A percentile compares a stretch with the other conserved stretches of the same genome.
phyloP scores from a whole-genome alignment of 1,140 invertebrate species.

The Agrypnia vestita region DNA sequence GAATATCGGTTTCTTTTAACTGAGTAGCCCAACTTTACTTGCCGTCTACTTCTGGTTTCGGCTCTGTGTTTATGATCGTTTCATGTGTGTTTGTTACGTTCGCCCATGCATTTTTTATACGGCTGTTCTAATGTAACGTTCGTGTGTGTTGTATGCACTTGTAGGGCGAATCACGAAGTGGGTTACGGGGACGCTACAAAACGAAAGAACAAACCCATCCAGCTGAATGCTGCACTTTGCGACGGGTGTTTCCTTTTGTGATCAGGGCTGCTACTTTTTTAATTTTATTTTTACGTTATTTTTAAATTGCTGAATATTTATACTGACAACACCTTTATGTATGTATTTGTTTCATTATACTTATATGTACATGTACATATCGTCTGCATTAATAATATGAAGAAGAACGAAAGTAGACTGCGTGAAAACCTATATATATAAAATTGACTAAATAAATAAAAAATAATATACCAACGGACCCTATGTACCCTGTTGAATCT shows the following conservation, averaged over 20 bases:
- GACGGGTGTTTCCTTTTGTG: slow-evolving; percentile 44
- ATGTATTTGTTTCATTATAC: too few species aligned
- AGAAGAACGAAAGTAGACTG: too few species aligned
- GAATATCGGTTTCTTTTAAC: background rate
- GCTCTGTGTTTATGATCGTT: slow-evolving; percentile 10
- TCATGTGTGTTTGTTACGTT: slow-evolving; percentile 21
- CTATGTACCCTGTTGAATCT: too few species aligned
- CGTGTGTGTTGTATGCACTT: slow-evolving; percentile 42
- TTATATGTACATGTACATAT: too few species aligned
- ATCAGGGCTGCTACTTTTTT: slow-evolving; percentile 24
- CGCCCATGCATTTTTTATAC: slow-evolving; percentile 32
- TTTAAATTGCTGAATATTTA: too few species aligned
- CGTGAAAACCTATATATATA: too few species aligned
- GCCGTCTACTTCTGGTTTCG: background rate
- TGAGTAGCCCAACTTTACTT: background rate
- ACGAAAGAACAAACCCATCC: slow-evolving; percentile 34
- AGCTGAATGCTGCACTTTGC: slow-evolving; percentile 48
- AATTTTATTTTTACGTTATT: too few species aligned
- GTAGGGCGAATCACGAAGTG: slow-evolving; percentile 50
- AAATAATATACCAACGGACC: too few species aligned
- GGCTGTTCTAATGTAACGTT: slow-evolving; percentile 24
- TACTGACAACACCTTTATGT: too few species aligned
- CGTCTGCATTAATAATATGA: too few species aligned
- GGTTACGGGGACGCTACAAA: slow-evolving; percentile 50
- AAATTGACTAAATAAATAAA: too few species aligned